Evolutionary conservation across 2,888 invertebrate genomes (phyloP).

Genomic region (Sinodicranocentrus sp.): DNA sequence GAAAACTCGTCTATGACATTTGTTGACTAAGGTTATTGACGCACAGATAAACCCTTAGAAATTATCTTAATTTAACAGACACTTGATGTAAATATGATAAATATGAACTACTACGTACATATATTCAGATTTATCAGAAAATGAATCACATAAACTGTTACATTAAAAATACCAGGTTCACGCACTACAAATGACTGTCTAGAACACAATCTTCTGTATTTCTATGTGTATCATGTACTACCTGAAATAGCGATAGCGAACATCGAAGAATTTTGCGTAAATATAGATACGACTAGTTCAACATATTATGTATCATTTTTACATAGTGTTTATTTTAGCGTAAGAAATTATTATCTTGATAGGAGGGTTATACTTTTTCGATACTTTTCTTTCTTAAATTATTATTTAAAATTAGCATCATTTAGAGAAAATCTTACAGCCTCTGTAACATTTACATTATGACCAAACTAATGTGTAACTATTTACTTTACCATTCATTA

Average conservation of each 20-base stretch:
- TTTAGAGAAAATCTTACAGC: too few relatives aligned
- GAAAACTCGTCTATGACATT: background rate
- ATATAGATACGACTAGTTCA: slow-evolving; percentile 35
- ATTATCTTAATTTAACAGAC: background rate
- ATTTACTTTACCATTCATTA: too few relatives aligned
- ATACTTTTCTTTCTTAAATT: too few relatives aligned
- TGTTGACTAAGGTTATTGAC: too few relatives aligned
- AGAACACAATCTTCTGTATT: slow-evolving; percentile 28
- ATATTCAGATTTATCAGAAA: background rate
- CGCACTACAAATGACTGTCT: slow-evolving; percentile 25
- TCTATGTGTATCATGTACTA: too few relatives aligned
- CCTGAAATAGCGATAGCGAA: too few relatives aligned
- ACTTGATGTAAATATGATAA: slow-evolving; percentile 3
- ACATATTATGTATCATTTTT: background rate
- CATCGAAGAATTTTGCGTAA: background rate
- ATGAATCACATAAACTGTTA: background rate
- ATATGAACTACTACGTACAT: background rate
- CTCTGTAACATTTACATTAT: too few relatives aligned
- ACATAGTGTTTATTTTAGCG: too few relatives aligned
- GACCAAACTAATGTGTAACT: too few relatives aligned
- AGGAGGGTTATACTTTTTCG: background rate
- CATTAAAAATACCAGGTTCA: slow-evolving; percentile 13
- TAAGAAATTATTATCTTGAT: background rate
- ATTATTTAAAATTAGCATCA: too few relatives aligned
- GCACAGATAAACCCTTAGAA: background rate